Evolutionary conservation across 2,888 invertebrate genomes (phyloP).

Genomic region (Ormyrus pomaceus): DNA sequence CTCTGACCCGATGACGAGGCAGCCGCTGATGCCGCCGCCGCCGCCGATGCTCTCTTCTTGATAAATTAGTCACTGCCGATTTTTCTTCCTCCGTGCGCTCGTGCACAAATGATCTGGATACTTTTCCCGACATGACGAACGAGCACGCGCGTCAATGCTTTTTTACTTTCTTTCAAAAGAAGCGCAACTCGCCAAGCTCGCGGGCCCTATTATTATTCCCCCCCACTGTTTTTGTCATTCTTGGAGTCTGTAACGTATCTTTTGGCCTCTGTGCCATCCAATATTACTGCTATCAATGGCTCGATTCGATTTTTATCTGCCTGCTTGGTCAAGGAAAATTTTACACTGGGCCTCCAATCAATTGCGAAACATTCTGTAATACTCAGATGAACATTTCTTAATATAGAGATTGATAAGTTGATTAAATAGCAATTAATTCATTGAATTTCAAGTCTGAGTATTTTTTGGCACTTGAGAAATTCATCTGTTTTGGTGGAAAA

Average conservation of each 20-base stretch:
- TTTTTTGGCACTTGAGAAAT: neutral
- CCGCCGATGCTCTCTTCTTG: neutral
- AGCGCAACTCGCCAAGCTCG: too few relatives aligned
- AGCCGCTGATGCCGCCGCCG: neutral
- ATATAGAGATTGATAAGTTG: neutral
- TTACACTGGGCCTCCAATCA: neutral
- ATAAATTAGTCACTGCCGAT: slow-evolving; percentile 25
- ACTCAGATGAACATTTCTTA: slow-evolving; percentile 3
- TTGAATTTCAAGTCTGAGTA: too few relatives aligned
- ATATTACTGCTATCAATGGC: slow-evolving; percentile 16
- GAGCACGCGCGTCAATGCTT: neutral
- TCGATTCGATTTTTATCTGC: slow-evolving; percentile 24
- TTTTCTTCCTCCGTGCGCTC: too few relatives aligned
- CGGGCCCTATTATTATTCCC: too few relatives aligned
- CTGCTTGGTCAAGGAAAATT: slow-evolving; percentile 22
- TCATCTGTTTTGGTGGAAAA: neutral
- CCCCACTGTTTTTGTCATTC: neutral
- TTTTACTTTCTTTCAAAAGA: slow-evolving; percentile 9
- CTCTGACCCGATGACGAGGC: slow-evolving; percentile 33
- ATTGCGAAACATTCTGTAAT: slow-evolving; percentile 33
- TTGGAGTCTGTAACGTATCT: neutral
- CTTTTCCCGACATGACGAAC: too few relatives aligned
- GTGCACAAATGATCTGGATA: too few relatives aligned
- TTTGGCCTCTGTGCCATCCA: neutral
- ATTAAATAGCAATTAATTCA: neutral